Conservation (phyloP, 2,888 invertebrate species). For the Toxonevra muliebris region DNA sequence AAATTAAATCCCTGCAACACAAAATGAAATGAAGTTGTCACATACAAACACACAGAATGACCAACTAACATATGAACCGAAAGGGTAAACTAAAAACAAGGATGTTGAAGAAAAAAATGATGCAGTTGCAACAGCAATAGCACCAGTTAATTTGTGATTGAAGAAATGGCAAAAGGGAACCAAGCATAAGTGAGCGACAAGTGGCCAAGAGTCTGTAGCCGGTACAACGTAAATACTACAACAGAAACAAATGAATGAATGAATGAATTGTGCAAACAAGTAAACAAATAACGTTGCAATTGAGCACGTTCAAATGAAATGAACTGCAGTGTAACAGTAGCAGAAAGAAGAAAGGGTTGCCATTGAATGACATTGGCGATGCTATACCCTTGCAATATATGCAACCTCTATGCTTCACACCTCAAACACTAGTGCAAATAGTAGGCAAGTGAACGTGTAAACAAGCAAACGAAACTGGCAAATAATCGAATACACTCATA, state of each 20-base stretch:
- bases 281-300: slow-evolving; percentile 59
- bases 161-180: not conserved
- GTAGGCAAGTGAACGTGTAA: not conserved
- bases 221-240: not conserved
- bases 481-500: slow-evolving; percentile 11
- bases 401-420: slow-evolving; percentile 7
- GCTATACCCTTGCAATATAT: not conserved
- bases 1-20: slow-evolving; percentile 29
- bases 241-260: slow-evolving; percentile 40
- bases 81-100: not conserved
- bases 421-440: not conserved
- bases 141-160: slow-evolving; percentile 52
- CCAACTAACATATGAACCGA: not conserved
- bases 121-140: too few relatives aligned
- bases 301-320: slow-evolving; percentile 54
- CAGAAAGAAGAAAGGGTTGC: slow-evolving; percentile 11
- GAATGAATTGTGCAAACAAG: slow-evolving; percentile 47
- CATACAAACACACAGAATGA: not conserved
- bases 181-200: not conserved
- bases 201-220: not conserved
- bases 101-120: not conserved
- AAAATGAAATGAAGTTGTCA: slow-evolving; percentile 24
- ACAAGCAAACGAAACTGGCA: slow-evolving; percentile 13
- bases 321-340: slow-evolving; percentile 28
- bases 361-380: not conserved